Evolutionary conservation across 2,888 invertebrate species (phyloP), one percentile per base, ranked within the genome.

Genomic region (Quadriops clusia): DNA sequence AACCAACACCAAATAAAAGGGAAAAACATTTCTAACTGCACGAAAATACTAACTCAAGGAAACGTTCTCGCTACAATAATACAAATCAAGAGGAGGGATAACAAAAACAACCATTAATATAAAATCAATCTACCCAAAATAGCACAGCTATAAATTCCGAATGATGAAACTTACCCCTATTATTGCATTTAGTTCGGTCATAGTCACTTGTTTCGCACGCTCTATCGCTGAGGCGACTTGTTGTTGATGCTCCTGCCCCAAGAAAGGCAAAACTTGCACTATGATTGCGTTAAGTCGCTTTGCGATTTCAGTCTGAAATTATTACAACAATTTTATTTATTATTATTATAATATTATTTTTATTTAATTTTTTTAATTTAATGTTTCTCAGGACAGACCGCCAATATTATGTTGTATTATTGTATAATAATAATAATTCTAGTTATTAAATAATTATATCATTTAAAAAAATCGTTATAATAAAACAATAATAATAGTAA

Each of bases 201-300:
- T 89, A 51, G 85, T 89, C 57, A 94, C 86, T 68, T 91, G 87
- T 65, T 93, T 93, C 51, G 91, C 91, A 52, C 91, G 65, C 61
- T 94, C 93, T 41, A 93, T 85, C 5, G 93, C 90, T 38, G 83
- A 79, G 23, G 86, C 86, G 42, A 93, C 91, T 67, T 89, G 87
- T 66, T 87, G 86, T 61, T 93, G 91, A 57, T 82, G 82, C 61
- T 82, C 89, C 65, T 83, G 82, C 28, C 87, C 85, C 49, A 94
- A 73, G 64, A 86, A 90, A 49, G 90, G 91, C 61, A 91, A 74
- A 54, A 93, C 83, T 71, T 93, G 90, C 49, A 82, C 86, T 60
- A 90, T 86, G 57, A 91, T 89, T 48, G 87, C 86, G 61, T 84
- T 90, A 62, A 93, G 68, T 61, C 91, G 73, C 69, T 93, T 94